phyloP scores from a whole-genome alignment of 2,888 invertebrate species.

The Scelioninae gen. 2 region DNA sequence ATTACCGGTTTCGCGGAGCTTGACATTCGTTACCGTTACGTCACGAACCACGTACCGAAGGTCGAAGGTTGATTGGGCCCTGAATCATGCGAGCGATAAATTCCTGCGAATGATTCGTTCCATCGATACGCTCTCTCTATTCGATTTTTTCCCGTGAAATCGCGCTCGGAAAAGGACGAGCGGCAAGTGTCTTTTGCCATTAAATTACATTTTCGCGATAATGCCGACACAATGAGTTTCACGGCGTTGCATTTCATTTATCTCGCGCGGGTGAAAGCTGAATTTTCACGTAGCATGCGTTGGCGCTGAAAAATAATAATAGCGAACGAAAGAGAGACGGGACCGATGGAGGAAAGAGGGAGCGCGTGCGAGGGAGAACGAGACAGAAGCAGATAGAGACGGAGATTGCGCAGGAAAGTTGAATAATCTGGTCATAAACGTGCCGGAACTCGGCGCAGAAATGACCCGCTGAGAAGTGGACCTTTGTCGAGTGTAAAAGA shows the following conservation, averaged over 20 bases:
- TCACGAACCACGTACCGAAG: constrained; percentile 41
- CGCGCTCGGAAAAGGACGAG: constrained; percentile 1
- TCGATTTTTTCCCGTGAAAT: constrained; percentile 40
- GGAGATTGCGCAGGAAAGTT: constrained; percentile 37
- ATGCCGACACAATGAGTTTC: constrained; percentile 13
- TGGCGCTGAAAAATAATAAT: constrained; percentile 41
- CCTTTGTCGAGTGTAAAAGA: constrained; percentile 47
- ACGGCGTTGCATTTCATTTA: constrained; percentile 29
- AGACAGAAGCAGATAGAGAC: too few relatives aligned
- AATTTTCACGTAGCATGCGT: constrained; percentile 44
- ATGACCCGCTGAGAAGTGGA: constrained; percentile 42
- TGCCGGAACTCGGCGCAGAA: constrained; percentile 48
- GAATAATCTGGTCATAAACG: constrained; percentile 47
- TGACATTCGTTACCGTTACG: constrained; percentile 55
- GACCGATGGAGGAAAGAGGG: too few relatives aligned
- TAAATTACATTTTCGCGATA: constrained; percentile 3
- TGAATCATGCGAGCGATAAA: constrained; percentile 60
- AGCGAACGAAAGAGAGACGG: constrained; percentile 13
- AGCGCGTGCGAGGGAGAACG: too few relatives aligned
- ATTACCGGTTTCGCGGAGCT: constrained; percentile 63
- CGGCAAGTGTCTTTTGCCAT: constrained; percentile 8
- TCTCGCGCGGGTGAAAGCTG: constrained; percentile 39
- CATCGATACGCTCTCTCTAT: constrained; percentile 47
- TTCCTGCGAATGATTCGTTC: constrained; percentile 50
- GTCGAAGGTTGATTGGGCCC: constrained; percentile 60